Evolutionary conservation across 2,797 vertebrate species (phyloP), one percentile per base, ranked within the genome.

Genomic region (Pipistrellus kuhlii): DNA sequence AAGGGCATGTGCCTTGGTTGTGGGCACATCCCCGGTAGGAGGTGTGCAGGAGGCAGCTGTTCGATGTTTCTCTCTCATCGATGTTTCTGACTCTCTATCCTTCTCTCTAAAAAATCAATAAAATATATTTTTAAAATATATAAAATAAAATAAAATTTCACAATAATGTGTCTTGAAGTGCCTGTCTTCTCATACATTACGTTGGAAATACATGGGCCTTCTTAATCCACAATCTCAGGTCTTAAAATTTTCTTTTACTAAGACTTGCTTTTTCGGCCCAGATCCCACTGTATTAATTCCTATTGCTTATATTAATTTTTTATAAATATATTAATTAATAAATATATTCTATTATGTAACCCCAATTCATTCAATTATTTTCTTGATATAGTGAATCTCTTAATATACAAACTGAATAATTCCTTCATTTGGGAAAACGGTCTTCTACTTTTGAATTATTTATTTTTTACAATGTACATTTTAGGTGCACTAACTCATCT

Each of bases 231-330:
- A 85, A 85, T 75, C 71, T 66, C 46, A 66, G 12, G 25, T 77
- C 69, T 81, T 72, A 30, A 71, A 75, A 80, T 84, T 77, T 76
- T 80, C 62, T 53, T 76, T 78, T 72, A 68, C 25, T 88, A 88
- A 85, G 48, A 78, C 10, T 71, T 89, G 71, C 5, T 38, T 88
- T 78, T 82, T 85, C 30, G 48, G 17, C 41, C 30, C 64, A 92
- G 82, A 80, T 27, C 8, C 10, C 2, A 44, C 51, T n/a, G 14
- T 72, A 17, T 44, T 44, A 82, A 62, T 14, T 73, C 81, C 3
- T 35, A 66, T 38, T 87, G 59, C 55, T 88, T 92, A 44, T 71
- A 53, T 73, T 62, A 84, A 17, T 62, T 92, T 92, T 38, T 64
- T 72, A 14, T 13, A 82, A 66, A 66, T 66, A 20, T 25, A 78